Evolutionary conservation across 2,888 invertebrate genomes (phyloP), one percentile per base, ranked within the genome.

Genomic region (Drosophila ustulata): DNA sequence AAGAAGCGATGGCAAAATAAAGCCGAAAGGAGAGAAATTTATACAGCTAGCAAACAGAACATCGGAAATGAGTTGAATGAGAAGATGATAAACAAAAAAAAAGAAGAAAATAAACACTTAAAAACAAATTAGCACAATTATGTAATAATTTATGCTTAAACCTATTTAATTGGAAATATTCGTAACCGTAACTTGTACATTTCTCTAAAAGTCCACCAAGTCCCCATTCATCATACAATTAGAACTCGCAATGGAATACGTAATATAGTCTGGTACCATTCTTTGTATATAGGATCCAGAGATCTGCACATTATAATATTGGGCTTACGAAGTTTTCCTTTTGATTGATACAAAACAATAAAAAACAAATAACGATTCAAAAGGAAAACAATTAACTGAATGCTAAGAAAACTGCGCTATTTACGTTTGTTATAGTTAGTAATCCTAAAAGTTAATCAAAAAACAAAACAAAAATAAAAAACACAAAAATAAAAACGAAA

Each of bases 81-180:
- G 53, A 34, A 11, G 11, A 34, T 34, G 34, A 34, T 34, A 4
- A 3, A 34, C 4, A 34, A 3, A 34, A 11, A 34, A 34, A 11
- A 58, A 46, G 9, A 52, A 6, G 41, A 26, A 66, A 68, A 68
- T 18, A 18, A 18, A 18, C 18, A 53, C 52, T 50, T 59, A 45
- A 71, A 68, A 71, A 74, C 51, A 71, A 86, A 70, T 76, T 88
- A 83, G 89, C 88, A 75, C 84, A 83, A 85, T 82, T 81, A 81
- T 75, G 61, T 74, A 82, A 80, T 88, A 82, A 85, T 85, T 82
- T 80, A 82, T 76, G 83, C 78, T 76, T 87, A 76, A 73, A 45
- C 43, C 52, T 80, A 84, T 78, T 82, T 80, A 78, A 85, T 68
- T 82, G 64, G 59, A 69, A 52, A 63, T 59, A 66, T 53, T 25